These are phyloP conservation scores for Epinotia demarniana DNA, from an alignment of 2,888 invertebrate genomes.

Conservation along the genomic window DNA sequence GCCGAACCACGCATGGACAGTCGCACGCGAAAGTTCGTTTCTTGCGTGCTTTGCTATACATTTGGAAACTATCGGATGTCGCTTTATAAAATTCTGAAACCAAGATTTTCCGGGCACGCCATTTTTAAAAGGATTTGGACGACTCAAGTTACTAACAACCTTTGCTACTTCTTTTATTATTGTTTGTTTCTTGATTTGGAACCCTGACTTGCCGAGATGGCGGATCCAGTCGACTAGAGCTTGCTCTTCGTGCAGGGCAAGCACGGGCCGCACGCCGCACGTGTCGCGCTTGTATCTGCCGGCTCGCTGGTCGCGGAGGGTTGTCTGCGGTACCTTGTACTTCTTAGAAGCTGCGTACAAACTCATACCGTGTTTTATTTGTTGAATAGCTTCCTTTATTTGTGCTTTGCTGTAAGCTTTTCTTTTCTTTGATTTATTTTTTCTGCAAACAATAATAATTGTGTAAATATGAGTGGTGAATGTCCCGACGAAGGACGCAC, in stretches of 20 bases:
- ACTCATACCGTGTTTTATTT: constrained; percentile 21
- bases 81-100: constrained; percentile 48
- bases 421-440: not conserved
- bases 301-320: constrained; percentile 47
- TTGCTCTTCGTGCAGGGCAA: constrained; percentile 48
- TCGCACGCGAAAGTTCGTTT: constrained; percentile 48
- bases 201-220: constrained; percentile 48
- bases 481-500: too few species aligned
- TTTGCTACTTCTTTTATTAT: constrained; percentile 17
- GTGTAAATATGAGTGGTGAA: not conserved
- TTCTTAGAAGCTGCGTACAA: constrained; percentile 46
- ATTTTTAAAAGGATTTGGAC: constrained; percentile 51
- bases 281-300: constrained; percentile 42
- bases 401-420: constrained; percentile 16
- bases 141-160: constrained; percentile 45
- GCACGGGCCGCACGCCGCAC: constrained; percentile 46
- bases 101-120: constrained; percentile 50
- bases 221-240: constrained; percentile 50
- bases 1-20: constrained; percentile 41
- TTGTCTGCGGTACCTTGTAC: constrained; percentile 46
- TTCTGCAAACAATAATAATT: not conserved
- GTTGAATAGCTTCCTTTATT: constrained; percentile 7
- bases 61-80: constrained; percentile 49
- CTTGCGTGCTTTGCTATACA: constrained; percentile 45
- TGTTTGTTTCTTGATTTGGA: constrained; percentile 47